phyloP scores from a whole-genome alignment of 2,113 vertebrate genomes.

The Dipodomys stephensi region DNA sequence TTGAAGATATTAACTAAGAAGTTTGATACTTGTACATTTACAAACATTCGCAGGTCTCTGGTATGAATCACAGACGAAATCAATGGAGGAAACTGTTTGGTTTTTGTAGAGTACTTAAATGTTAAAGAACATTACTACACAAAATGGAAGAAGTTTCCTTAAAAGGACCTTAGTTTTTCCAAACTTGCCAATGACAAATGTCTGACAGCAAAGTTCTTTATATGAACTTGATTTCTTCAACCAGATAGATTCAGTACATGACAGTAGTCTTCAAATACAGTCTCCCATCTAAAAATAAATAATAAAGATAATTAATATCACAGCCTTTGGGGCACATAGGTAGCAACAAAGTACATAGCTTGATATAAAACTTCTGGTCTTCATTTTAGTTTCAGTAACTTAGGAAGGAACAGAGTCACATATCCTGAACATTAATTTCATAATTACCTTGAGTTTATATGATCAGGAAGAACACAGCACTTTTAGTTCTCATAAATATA shows the following conservation, averaged over 20 bases:
- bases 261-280: constrained; percentile 99
- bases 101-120: constrained; percentile 86
- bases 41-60: constrained; percentile 88
- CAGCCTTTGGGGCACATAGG: not conserved
- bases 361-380: not conserved
- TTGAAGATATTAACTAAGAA: constrained; percentile 85
- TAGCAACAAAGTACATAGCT: not conserved
- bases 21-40: constrained; percentile 90
- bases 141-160: constrained; percentile 86
- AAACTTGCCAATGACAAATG: constrained; percentile 81
- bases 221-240: constrained; percentile 85
- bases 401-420: constrained; percentile 43
- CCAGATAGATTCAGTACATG: constrained; percentile 95
- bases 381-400: not conserved
- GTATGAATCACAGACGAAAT: constrained; percentile 83
- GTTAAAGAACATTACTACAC: constrained; percentile 86
- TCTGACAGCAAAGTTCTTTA: constrained; percentile 85
- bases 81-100: constrained; percentile 81
- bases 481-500: constrained; percentile 71
- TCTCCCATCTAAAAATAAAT: constrained; percentile 96
- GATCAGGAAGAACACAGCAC: constrained; percentile 17
- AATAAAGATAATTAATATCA: constrained; percentile 82
- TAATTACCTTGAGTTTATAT: constrained; percentile 53
- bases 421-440: constrained; percentile 62
- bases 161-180: constrained; percentile 84